These are phyloP conservation scores for Carabus problematicus DNA, from an alignment of 2,888 invertebrate species.

Conservation along the genomic window DNA sequence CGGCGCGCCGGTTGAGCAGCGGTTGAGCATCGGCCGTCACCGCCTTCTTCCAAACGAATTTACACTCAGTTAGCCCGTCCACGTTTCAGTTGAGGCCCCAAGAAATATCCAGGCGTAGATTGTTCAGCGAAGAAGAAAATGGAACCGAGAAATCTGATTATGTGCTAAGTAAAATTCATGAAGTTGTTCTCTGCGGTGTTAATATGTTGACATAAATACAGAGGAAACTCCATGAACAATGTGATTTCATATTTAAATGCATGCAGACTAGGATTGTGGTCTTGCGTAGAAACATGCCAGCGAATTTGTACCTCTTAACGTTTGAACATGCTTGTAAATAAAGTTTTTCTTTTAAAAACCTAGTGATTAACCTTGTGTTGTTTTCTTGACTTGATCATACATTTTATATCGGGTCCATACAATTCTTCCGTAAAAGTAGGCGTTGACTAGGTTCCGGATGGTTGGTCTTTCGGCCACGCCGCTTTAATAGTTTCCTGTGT, in stretches of 20 bases:
- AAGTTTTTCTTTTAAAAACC: no score
- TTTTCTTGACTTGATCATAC: no score
- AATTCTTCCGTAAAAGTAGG: slow-evolving; percentile 18
- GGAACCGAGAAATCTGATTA: slow-evolving; percentile 33
- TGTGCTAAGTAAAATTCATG: slow-evolving; percentile 31
- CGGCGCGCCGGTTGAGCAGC: not conserved
- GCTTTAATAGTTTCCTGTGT: slow-evolving; percentile 38
- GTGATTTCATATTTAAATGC: no score
- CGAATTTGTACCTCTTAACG: no score
- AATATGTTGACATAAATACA: slow-evolving; percentile 26
- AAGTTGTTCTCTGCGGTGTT: slow-evolving; percentile 31
- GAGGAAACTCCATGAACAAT: no score
- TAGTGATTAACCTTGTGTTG: no score
- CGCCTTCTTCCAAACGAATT: slow-evolving; percentile 23
- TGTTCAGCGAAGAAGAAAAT: slow-evolving; percentile 26
- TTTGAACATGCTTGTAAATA: no score
- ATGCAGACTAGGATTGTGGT: no score
- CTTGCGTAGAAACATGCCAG: no score
- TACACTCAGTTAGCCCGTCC: slow-evolving; percentile 16
- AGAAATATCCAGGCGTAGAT: slow-evolving; percentile 23
- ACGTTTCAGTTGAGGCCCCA: not conserved
- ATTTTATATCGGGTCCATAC: no score
- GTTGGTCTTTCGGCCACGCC: slow-evolving; percentile 37
- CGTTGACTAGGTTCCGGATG: slow-evolving; percentile 32
- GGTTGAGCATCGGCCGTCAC: not conserved